Evolutionary conservation across 92 coral and sea anemone genomes (phyloP).

Genomic region (Epizoanthus fatuus): DNA sequence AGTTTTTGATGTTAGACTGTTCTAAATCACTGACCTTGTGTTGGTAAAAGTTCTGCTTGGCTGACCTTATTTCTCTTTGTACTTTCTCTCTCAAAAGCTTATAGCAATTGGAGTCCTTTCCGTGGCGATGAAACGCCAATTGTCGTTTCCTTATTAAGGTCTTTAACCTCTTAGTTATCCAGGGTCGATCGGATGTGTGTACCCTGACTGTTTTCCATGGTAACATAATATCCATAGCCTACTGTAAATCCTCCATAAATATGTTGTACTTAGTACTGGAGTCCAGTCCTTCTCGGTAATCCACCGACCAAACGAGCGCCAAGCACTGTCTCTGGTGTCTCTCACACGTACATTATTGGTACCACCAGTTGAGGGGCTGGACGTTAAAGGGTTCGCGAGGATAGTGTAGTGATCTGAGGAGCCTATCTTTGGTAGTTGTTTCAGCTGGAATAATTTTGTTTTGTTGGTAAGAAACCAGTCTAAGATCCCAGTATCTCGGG

Average conservation of each 20-base stretch:
- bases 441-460: constrained; percentile 38
- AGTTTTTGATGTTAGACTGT: constrained; percentile 16
- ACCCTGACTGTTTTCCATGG: constrained; percentile 35
- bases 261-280: constrained; percentile 23
- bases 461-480: constrained; percentile 50
- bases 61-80: constrained; percentile 25
- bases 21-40: constrained; percentile 46
- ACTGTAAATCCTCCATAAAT: constrained; percentile 32
- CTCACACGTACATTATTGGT: constrained; percentile 8
- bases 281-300: constrained; percentile 36
- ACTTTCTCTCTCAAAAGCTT: constrained; percentile 9
- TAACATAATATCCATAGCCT: constrained; percentile 32
- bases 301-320: constrained; percentile 36
- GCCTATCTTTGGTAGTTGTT: constrained; percentile 51
- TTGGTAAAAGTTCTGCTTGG: constrained; percentile 12
- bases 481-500: constrained; percentile 42
- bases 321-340: constrained; percentile 25
- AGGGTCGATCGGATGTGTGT: constrained; percentile 52
- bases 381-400: constrained; percentile 18
- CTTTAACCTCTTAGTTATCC: constrained; percentile 43
- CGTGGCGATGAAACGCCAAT: constrained; percentile 25
- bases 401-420: constrained; percentile 38
- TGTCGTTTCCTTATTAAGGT: constrained; percentile 25
- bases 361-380: not conserved
- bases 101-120: constrained; percentile 18